A percentile compares a stretch with the other conserved stretches of the same genome.
Conservation (phyloP, 2,113 vertebrate genomes). For the Anarrhichthys ocellatus region DNA sequence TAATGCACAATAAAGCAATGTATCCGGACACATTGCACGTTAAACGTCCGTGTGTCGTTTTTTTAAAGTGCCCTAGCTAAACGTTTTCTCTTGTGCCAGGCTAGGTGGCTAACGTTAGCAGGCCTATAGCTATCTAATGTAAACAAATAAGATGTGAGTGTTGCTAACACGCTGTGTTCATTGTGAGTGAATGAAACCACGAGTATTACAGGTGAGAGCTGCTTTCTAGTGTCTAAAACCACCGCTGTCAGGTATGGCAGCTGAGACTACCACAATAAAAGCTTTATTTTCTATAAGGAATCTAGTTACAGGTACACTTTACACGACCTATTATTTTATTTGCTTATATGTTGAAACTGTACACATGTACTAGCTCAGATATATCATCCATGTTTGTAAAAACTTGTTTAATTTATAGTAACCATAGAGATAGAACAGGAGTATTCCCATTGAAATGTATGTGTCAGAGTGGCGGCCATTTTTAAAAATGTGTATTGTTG, state of each 20-base stretch:
- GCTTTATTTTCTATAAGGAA: too few relatives aligned
- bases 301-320: too few relatives aligned
- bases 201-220: neutral
- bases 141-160: constrained; percentile 73
- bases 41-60: neutral
- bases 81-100: constrained; percentile 1
- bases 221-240: too few relatives aligned
- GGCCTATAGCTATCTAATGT: constrained; percentile 70
- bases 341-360: too few relatives aligned
- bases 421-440: neutral
- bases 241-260: too few relatives aligned
- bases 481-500: neutral
- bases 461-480: neutral
- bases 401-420: neutral
- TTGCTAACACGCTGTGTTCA: neutral
- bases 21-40: too few relatives aligned
- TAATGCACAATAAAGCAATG: too few relatives aligned
- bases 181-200: constrained; percentile 9
- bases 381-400: neutral
- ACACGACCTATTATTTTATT: neutral
- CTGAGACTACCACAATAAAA: too few relatives aligned
- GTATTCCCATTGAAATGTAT: neutral
- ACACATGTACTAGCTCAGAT: neutral
- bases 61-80: neutral
- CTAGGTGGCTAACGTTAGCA: constrained; percentile 67